Percentiles rank a stretch among this genome's conserved stretches.
Evolutionary conservation across 1,140 invertebrate genomes (phyloP).

Genomic region (Bactericera cockerelli): DNA sequence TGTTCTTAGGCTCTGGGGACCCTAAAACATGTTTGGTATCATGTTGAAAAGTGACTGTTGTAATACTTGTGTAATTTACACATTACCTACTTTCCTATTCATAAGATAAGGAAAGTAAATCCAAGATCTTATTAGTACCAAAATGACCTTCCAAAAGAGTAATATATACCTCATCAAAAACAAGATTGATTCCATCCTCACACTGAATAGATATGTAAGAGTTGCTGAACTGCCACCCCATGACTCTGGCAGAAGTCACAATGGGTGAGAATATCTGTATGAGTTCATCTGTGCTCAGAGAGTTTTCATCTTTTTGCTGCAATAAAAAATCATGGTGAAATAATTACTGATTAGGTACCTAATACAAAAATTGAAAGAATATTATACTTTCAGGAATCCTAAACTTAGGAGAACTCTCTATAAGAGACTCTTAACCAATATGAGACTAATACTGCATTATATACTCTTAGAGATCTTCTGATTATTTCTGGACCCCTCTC

Average conservation of each 20-base stretch:
- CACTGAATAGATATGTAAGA: slow-evolving; percentile 68
- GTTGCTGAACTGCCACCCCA: slow-evolving; percentile 73
- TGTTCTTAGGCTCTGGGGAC: too few relatives aligned
- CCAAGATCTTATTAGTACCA: neutral
- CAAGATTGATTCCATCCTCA: slow-evolving; percentile 60
- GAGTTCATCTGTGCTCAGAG: slow-evolving; percentile 44
- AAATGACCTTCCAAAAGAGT: slow-evolving; percentile 16
- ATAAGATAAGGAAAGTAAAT: neutral
- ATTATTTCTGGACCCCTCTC: too few relatives aligned
- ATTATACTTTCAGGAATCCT: too few relatives aligned
- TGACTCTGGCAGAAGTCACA: slow-evolving; percentile 66
- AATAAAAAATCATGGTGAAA: too few relatives aligned
- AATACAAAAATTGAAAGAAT: too few relatives aligned
- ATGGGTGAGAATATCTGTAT: slow-evolving; percentile 73
- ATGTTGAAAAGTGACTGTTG: too few relatives aligned
- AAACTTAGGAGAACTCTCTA: too few relatives aligned
- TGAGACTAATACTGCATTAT: too few relatives aligned
- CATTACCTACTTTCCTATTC: neutral
- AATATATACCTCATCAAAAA: slow-evolving; percentile 71
- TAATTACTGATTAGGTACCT: too few relatives aligned
- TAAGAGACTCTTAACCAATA: too few relatives aligned
- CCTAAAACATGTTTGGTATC: too few relatives aligned
- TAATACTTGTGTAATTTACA: slow-evolving; percentile 15
- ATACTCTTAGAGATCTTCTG: too few relatives aligned
- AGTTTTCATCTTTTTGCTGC: slow-evolving; percentile 25